These are phyloP conservation scores for Erynnis tages DNA, from an alignment of 2,888 invertebrate genomes.

Conservation along the genomic window DNA sequence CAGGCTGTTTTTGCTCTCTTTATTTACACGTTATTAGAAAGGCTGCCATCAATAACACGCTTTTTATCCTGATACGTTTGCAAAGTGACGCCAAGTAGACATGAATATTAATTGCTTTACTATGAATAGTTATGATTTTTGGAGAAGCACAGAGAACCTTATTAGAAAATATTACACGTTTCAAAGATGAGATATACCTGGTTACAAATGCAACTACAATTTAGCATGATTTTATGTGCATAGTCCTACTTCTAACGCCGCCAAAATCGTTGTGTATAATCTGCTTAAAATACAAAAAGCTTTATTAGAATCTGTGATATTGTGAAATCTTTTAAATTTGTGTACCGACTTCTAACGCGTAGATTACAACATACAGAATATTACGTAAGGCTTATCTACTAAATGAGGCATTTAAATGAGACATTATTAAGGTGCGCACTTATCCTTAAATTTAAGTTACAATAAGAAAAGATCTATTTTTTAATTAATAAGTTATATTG, in stretches of 20 bases:
- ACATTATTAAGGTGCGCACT: no score
- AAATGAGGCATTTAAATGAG: no score
- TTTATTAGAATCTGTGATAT: not conserved
- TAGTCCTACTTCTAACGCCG: not conserved
- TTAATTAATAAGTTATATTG: no score
- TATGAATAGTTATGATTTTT: not conserved
- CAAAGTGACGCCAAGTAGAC: constrained; percentile 22
- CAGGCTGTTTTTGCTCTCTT: constrained; percentile 21
- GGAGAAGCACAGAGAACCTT: constrained; percentile 6
- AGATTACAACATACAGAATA: no score
- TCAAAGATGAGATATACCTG: not conserved
- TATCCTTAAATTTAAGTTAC: no score
- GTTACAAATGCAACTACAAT: not conserved
- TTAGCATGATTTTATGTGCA: constrained; percentile 1
- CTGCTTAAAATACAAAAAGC: no score
- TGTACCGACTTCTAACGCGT: no score
- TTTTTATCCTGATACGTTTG: constrained; percentile 12
- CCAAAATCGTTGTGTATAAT: no score
- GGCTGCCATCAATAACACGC: constrained; percentile 20
- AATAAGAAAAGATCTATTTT: no score
- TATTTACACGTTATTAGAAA: constrained; percentile 23
- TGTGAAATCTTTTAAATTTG: not conserved
- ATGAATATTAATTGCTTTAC: constrained; percentile 3
- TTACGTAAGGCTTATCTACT: no score
- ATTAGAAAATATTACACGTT: constrained; percentile 6